A percentile compares a stretch with the other conserved stretches of the same genome.
Conservation (phyloP, 2,888 invertebrate genomes). For the Encarsia formosa region DNA sequence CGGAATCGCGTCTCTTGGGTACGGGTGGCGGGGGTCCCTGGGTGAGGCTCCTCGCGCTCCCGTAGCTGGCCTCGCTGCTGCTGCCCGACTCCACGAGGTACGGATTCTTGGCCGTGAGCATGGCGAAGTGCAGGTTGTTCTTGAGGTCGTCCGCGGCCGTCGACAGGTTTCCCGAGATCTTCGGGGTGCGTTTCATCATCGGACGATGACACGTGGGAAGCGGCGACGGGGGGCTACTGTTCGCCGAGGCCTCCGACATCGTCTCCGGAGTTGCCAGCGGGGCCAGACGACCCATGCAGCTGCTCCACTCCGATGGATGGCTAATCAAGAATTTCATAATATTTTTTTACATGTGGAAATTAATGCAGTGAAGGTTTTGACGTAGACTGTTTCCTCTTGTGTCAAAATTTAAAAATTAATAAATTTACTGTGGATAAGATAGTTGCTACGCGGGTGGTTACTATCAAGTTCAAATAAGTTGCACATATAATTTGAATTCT, state of each 20-base stretch:
- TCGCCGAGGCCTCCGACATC: slow-evolving; percentile 70
- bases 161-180: slow-evolving; percentile 62
- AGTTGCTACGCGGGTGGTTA: no score
- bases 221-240: slow-evolving; percentile 62
- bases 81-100: slow-evolving; percentile 38
- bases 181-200: slow-evolving; percentile 61
- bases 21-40: slow-evolving; percentile 46
- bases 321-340: no score
- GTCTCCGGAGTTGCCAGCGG: slow-evolving; percentile 81
- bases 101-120: slow-evolving; percentile 48
- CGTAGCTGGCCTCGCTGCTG: slow-evolving; percentile 47
- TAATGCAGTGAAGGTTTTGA: no score
- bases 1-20: slow-evolving; percentile 42
- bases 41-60: slow-evolving; percentile 41
- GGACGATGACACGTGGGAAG: slow-evolving; percentile 55
- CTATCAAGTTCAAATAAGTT: no score
- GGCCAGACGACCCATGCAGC: slow-evolving; percentile 55
- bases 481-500: no score
- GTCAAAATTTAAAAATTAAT: no score
- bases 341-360: no score
- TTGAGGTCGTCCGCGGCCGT: slow-evolving; percentile 65
- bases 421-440: no score
- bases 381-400: no score
- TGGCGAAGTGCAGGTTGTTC: slow-evolving; percentile 50
- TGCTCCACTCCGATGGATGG: not conserved